Percentiles rank a stretch among this genome's conserved stretches.
These are phyloP conservation scores for Leucoraja erinaceus DNA, from an alignment of 2,113 vertebrate genomes.

Conservation along the genomic window DNA sequence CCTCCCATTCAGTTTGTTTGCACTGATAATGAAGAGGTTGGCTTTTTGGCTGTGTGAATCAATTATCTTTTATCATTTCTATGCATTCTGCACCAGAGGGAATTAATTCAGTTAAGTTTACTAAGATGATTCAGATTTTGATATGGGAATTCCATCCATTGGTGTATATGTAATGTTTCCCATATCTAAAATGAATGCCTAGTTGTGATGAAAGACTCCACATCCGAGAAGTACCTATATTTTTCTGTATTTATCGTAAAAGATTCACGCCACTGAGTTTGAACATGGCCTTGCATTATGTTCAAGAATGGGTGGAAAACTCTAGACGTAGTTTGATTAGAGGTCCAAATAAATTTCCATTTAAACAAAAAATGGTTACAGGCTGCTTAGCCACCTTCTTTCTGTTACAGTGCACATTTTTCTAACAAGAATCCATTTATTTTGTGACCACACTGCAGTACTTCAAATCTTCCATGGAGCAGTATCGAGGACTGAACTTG, in stretches of 20 bases:
- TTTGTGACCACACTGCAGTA: conserved; percentile 19
- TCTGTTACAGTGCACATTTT: neutral
- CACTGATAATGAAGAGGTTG: conserved; percentile 2
- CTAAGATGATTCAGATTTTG: neutral
- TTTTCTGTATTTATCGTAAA: conserved; percentile 7
- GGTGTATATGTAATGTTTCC: neutral
- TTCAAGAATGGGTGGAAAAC: neutral
- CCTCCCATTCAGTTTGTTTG: conserved; percentile 4
- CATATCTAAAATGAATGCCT: conserved; percentile 22
- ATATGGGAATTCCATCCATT: neutral
- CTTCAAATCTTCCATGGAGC: conserved; percentile 30
- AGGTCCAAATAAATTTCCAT: conserved; percentile 24
- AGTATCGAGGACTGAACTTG: conserved; percentile 5
- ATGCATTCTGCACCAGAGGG: conserved; percentile 22
- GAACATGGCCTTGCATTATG: conserved; percentile 18
- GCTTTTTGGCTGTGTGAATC: conserved; percentile 29
- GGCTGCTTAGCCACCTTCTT: neutral
- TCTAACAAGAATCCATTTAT: neutral
- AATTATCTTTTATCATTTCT: conserved; percentile 30
- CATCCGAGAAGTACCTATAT: neutral
- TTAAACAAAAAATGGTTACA: neutral
- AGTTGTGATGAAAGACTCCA: conserved; percentile 33
- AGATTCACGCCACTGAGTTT: neutral
- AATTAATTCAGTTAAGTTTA: neutral
- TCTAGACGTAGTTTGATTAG: neutral